phyloP scores from a whole-genome alignment of 2,888 invertebrate genomes.

The Nephrotoma guestfalica region DNA sequence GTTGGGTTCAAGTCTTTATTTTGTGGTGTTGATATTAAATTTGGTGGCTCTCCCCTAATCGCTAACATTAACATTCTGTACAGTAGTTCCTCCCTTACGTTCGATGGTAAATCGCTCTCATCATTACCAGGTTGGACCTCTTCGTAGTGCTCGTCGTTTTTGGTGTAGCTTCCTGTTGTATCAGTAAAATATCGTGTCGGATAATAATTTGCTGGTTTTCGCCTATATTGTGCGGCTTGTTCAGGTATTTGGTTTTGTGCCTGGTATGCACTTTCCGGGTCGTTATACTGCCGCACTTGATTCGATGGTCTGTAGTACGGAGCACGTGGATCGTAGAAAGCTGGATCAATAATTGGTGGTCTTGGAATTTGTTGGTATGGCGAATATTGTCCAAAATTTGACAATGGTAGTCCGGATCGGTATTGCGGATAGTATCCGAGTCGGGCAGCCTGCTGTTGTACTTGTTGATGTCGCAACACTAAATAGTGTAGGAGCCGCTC shows the following conservation, averaged over 20 bases:
- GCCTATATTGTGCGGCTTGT: conserved; percentile 20
- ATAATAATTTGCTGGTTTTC: not conserved
- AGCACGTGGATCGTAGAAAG: conserved; percentile 6
- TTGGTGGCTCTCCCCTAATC: conserved; percentile 49
- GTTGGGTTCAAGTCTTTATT: conserved; percentile 18
- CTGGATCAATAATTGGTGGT: conserved; percentile 11
- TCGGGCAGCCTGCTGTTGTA: conserved; percentile 32
- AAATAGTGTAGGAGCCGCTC: conserved; percentile 50
- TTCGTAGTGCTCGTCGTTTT: conserved; percentile 17
- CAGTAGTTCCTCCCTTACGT: conserved; percentile 54
- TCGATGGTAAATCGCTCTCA: conserved; percentile 41
- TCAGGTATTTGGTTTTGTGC: conserved; percentile 14
- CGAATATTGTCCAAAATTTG: not conserved
- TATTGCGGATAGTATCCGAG: conserved; percentile 28
- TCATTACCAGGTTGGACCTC: conserved; percentile 31
- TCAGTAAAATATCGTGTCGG: conserved; percentile 29
- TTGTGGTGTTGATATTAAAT: conserved; percentile 18
- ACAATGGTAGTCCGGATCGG: not conserved
- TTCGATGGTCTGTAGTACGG: conserved; percentile 9
- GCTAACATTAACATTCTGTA: conserved; percentile 58
- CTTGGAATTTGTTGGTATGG: conserved; percentile 11
- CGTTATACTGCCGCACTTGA: conserved; percentile 7
- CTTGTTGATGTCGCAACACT: conserved; percentile 44
- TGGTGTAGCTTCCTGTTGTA: conserved; percentile 27
- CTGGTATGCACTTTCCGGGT: conserved; percentile 14